Conservation (phyloP, 92 coral and sea anemone genomes). For the Pocillopora meandrina region DNA sequence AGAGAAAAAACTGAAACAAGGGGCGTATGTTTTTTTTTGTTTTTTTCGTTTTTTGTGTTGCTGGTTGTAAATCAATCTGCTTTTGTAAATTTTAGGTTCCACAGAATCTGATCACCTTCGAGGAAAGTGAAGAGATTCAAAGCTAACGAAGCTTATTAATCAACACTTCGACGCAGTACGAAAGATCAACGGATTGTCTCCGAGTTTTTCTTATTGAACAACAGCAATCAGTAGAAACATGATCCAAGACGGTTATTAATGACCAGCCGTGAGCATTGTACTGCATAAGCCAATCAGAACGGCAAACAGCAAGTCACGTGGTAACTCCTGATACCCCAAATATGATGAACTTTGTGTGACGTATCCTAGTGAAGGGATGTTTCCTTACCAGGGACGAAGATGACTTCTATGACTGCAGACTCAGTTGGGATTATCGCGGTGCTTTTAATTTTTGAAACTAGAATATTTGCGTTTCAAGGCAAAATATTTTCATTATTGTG, state of each 20-base stretch:
- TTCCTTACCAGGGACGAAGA: too few relatives aligned
- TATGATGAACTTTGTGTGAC: not conserved
- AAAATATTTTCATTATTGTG: not conserved
- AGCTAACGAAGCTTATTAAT: conserved; percentile 2
- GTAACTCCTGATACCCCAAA: not conserved
- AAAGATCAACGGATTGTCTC: not conserved
- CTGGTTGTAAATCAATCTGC: too few relatives aligned
- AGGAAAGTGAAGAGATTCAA: conserved; percentile 79
- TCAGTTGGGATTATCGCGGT: too few relatives aligned
- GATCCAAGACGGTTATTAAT: not conserved
- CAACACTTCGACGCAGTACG: not conserved
- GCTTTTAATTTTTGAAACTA: not conserved
- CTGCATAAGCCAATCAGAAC: not conserved
- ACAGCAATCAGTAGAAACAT: not conserved
- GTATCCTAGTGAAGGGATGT: not conserved
- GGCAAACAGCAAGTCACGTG: not conserved
- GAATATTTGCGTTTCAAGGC: not conserved
- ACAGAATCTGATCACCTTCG: conserved; percentile 86
- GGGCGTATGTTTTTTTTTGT: too few relatives aligned
- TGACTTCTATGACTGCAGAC: too few relatives aligned
- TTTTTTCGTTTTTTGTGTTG: too few relatives aligned
- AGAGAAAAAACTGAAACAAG: not conserved
- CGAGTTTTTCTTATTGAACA: not conserved
- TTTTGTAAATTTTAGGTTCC: conserved; percentile 55
- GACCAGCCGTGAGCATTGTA: not conserved